Percentiles rank a stretch among this genome's conserved stretches.
Conservation (phyloP, 2,113 vertebrate genomes). For the Hyperopisus bebe region DNA sequence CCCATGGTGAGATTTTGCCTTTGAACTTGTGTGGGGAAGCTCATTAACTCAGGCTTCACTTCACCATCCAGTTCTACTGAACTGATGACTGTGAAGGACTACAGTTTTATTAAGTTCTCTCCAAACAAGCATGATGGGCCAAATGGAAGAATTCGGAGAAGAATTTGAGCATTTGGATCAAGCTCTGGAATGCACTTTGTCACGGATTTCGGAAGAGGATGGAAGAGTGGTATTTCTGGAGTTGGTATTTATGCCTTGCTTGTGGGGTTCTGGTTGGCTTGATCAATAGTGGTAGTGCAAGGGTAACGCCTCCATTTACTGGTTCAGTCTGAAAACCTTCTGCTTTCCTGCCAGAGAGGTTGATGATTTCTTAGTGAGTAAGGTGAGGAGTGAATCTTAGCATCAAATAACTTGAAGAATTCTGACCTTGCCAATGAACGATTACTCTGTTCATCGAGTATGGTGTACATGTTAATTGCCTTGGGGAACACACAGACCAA, state of each 20-base stretch:
- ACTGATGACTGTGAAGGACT: not conserved
- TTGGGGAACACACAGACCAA: slow-evolving; percentile 17
- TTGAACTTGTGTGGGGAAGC: not conserved
- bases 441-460: slow-evolving; percentile 16
- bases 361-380: slow-evolving; percentile 17
- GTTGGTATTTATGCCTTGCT: slow-evolving; percentile 24
- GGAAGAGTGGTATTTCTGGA: not conserved
- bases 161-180: slow-evolving; percentile 11
- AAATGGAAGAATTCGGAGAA: not conserved
- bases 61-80: not conserved
- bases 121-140: too few relatives aligned
- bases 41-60: not conserved
- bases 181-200: not conserved
- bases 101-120: not conserved
- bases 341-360: slow-evolving; percentile 5
- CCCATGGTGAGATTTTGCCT: not conserved
- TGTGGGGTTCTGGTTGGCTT: slow-evolving; percentile 18
- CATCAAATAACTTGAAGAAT: slow-evolving; percentile 6
- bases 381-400: not conserved
- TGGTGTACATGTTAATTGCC: not conserved
- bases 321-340: not conserved
- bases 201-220: not conserved
- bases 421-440: too few relatives aligned
- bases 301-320: not conserved
- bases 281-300: slow-evolving; percentile 17